These are phyloP conservation scores for Heliothis subflexa DNA, from an alignment of 1,140 invertebrate species.

Conservation along the genomic window DNA sequence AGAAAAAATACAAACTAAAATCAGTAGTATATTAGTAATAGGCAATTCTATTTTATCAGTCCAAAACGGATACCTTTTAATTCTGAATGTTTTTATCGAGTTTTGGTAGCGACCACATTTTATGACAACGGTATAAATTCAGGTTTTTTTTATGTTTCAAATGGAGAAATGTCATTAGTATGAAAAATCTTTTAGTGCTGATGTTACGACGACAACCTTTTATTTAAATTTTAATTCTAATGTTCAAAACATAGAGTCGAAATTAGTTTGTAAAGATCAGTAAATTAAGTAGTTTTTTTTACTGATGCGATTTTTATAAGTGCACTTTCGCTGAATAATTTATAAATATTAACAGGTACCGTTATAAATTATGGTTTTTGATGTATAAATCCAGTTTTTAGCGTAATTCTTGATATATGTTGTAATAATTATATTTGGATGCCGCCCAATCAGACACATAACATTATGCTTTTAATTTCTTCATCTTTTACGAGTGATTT, in stretches of 20 bases:
- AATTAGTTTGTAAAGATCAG: not conserved
- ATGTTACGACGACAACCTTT: not conserved
- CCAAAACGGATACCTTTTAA: slow-evolving; percentile 47
- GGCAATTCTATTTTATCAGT: slow-evolving; percentile 39
- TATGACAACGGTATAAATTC: slow-evolving; percentile 51
- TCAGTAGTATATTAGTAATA: slow-evolving; percentile 28
- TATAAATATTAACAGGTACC: slow-evolving; percentile 25
- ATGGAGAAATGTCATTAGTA: slow-evolving; percentile 46
- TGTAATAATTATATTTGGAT: not conserved
- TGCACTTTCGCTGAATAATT: slow-evolving; percentile 36
- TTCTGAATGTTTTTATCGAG: slow-evolving; percentile 50
- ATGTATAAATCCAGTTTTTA: slow-evolving; percentile 9
- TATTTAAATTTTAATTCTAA: not conserved
- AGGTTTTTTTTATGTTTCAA: slow-evolving; percentile 48
- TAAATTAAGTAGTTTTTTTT: not conserved
- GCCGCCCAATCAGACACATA: not conserved
- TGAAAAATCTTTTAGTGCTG: slow-evolving; percentile 44
- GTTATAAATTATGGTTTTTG: slow-evolving; percentile 30
- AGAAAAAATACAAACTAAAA: not conserved
- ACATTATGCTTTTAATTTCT: not conserved
- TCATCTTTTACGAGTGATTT: not conserved
- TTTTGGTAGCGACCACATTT: slow-evolving; percentile 46
- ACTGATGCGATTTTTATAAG: slow-evolving; percentile 18
- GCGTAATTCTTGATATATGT: not conserved
- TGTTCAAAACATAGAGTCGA: not conserved